phyloP scores from a whole-genome alignment of 2,888 invertebrate species.

The Parapristionchus giblindavisi region DNA sequence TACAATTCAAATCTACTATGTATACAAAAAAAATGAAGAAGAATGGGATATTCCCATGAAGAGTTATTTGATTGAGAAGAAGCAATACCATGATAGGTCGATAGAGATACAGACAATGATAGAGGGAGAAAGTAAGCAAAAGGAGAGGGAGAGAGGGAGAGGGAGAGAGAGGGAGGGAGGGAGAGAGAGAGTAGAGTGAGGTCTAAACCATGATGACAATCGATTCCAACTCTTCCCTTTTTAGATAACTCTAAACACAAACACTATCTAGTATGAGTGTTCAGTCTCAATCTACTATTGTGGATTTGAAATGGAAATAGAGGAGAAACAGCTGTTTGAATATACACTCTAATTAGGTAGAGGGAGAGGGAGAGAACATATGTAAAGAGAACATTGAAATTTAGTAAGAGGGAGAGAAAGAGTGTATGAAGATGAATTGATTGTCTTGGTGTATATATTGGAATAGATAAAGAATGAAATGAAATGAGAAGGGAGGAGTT shows the following conservation, averaged over 20 bases:
- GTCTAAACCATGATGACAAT: too few relatives aligned
- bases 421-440: background rate
- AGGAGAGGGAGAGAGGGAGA: background rate
- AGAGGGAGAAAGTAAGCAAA: slow-evolving; percentile 7
- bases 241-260: too few relatives aligned
- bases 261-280: too few relatives aligned
- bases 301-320: too few relatives aligned
- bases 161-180: slow-evolving; percentile 19
- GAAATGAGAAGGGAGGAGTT: background rate
- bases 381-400: background rate
- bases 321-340: too few relatives aligned
- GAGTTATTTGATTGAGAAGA: too few relatives aligned
- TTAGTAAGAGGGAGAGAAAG: background rate
- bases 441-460: background rate
- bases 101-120: background rate
- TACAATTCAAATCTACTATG: too few relatives aligned
- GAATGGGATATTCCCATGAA: too few relatives aligned
- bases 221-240: too few relatives aligned
- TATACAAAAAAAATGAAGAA: too few relatives aligned
- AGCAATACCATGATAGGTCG: background rate
- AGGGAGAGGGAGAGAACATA: background rate
- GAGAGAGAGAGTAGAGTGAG: background rate
- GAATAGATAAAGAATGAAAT: background rate
- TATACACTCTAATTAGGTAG: background rate
- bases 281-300: background rate